phyloP scores from a whole-genome alignment of 2,888 invertebrate genomes.

The Morpho achilles region DNA sequence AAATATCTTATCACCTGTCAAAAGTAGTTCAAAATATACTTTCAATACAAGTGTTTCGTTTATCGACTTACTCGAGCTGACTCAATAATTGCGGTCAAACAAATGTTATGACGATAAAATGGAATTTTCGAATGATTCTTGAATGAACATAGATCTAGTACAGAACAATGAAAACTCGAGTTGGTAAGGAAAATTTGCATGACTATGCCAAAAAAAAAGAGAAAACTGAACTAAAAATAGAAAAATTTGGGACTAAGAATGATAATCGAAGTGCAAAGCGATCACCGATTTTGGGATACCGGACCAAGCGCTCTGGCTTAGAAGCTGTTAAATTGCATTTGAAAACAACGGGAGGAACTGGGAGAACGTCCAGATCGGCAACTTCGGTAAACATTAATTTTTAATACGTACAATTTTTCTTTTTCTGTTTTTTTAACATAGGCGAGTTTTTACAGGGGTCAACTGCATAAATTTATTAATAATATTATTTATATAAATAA shows the following conservation, averaged over 20 bases:
- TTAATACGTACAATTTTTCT: neutral
- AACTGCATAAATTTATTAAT: too few species aligned
- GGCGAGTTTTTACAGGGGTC: too few species aligned
- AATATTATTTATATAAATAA: too few species aligned
- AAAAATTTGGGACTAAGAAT: slow-evolving; percentile 33
- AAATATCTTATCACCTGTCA: slow-evolving; percentile 61
- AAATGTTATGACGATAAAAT: slow-evolving; percentile 24
- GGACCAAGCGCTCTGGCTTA: slow-evolving; percentile 61
- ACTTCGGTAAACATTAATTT: slow-evolving; percentile 49
- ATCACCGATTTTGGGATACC: slow-evolving; percentile 33
- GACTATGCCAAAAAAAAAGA: slow-evolving; percentile 39
- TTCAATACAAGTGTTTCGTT: slow-evolving; percentile 17
- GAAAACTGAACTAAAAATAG: slow-evolving; percentile 21
- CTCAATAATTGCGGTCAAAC: slow-evolving; percentile 15
- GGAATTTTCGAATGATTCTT: slow-evolving; percentile 9
- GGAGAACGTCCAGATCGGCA: slow-evolving; percentile 69
- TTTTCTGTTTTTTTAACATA: neutral
- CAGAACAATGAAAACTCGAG: slow-evolving; percentile 59
- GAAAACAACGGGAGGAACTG: slow-evolving; percentile 59
- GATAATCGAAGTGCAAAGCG: slow-evolving; percentile 28
- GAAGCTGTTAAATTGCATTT: slow-evolving; percentile 70
- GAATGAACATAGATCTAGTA: neutral
- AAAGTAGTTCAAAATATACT: slow-evolving; percentile 22
- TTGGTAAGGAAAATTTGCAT: slow-evolving; percentile 45
- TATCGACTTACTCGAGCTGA: slow-evolving; percentile 10